These are phyloP conservation scores for Notospermus geniculatus DNA, from an alignment of 1,140 invertebrate species.

Conservation along the genomic window DNA sequence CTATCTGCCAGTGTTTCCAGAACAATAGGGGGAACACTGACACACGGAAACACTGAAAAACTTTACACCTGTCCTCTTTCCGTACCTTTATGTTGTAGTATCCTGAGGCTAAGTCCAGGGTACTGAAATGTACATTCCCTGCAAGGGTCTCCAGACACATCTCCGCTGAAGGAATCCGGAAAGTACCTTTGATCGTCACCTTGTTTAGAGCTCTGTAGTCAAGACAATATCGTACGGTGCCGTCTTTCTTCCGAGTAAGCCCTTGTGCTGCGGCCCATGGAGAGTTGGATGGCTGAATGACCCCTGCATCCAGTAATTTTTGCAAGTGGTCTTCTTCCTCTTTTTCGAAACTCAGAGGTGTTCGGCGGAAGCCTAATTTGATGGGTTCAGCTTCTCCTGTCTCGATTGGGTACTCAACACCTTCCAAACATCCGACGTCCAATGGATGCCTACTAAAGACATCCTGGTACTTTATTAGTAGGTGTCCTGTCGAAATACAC, in stretches of 20 bases:
- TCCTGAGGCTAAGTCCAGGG: conserved; percentile 49
- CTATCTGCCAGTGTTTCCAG: too few species aligned
- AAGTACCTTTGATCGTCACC: conserved; percentile 53
- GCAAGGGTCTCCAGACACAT: conserved; percentile 48
- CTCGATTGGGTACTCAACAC: conserved; percentile 19
- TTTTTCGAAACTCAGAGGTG: conserved; percentile 2
- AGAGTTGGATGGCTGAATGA: conserved; percentile 12
- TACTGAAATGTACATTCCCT: conserved; percentile 49
- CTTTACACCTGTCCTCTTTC: too few species aligned
- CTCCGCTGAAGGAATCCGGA: conserved; percentile 58
- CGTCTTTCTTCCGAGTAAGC: conserved; percentile 17
- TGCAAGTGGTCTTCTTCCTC: conserved; percentile 17
- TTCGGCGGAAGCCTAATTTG: conserved; percentile 12
- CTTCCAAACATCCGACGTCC: conserved; percentile 15
- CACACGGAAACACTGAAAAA: too few species aligned
- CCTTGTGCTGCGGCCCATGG: conserved; percentile 16
- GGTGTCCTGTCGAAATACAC: too few species aligned
- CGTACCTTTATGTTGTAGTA: conserved; percentile 50
- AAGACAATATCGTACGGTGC: conserved; percentile 42
- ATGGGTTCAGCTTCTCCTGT: conserved; percentile 18
- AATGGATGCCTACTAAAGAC: conserved; percentile 25
- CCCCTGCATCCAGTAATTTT: conserved; percentile 23
- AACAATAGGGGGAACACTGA: too few species aligned
- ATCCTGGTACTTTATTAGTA: conserved; percentile 17
- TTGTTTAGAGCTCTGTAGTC: conserved; percentile 57